Base-by-base conservation (phyloP, 2,888 invertebrate genomes). In the Hyposoter didymator region DNA sequence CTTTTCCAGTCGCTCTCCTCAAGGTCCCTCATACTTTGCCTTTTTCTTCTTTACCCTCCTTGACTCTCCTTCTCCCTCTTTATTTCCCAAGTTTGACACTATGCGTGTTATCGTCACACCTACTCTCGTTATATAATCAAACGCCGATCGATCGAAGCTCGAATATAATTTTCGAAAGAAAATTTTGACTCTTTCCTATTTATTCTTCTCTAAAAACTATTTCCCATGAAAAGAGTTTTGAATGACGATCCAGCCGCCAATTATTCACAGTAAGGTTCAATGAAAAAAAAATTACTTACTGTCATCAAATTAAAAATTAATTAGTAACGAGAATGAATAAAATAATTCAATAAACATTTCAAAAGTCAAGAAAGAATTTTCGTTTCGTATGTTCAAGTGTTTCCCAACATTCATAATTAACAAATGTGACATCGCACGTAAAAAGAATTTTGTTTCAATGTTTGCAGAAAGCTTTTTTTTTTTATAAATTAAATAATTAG, bases 1-100 rank as follows among this genome's bases (percentile, higher is more conserved):
- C 85, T 87, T 74, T 85, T 82, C 22, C 86, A 87, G 84, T 39
- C 28, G 19, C 76, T 64, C 76, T 73, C 43, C 59, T 62, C 19
- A n/a, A 39, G 35, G 19, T 35, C 35, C 70, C 66, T 28, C 47
- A 17, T 3, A 14, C 28, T 28, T 47, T 28, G 39, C 8, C 39
- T 17, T 39, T 4, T 45, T 64, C 52, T 19, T n/a, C 32, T 14
- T 39, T 2, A 19, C 47, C 67, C 81, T 76, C 35, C 67, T 39
- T 22, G 14, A 45, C 28, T 47, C n/a, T 59, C 2, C n/a, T 14
- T 32, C 5, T 10, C 14, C 1, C 19, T 19, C 17, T 72, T 73
- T 81, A 73, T 55, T 70, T 67, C 52, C 32, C 55, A 52, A 55
- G 59, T 52, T 52, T 55, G 76, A 79, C 82, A 78, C 78, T 55